These are phyloP conservation scores for Hydropotes inermis DNA, from an alignment of 2,113 vertebrate species.

Conservation along the genomic window DNA sequence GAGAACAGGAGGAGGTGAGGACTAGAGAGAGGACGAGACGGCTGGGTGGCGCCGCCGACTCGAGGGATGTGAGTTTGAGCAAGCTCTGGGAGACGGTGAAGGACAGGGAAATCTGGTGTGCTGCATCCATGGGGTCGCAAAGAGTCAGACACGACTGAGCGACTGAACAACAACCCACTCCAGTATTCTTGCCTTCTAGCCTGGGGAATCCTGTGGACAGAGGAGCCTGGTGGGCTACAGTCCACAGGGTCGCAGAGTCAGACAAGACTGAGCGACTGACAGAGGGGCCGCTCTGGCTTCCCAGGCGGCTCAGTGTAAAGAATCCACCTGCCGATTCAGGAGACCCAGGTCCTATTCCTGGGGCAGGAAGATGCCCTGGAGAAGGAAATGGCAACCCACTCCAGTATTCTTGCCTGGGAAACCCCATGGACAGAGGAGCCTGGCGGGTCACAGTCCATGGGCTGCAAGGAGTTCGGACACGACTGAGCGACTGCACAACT, in stretches of 20 bases:
- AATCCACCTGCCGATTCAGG: not conserved
- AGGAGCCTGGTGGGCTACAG: not conserved
- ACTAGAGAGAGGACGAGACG: not conserved
- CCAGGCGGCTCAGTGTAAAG: not conserved
- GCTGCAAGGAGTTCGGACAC: accelerated
- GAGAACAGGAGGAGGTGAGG: not conserved
- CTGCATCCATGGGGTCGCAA: not conserved
- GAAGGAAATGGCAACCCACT: not conserved
- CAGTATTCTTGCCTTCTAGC: not conserved
- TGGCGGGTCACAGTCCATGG: not conserved
- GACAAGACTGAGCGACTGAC: accelerated
- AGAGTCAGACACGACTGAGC: accelerated
- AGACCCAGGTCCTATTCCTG: accelerated
- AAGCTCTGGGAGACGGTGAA: not conserved
- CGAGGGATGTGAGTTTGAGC: not conserved
- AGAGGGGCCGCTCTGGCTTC: not conserved
- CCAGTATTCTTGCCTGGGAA: not conserved
- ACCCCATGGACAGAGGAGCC: not conserved
- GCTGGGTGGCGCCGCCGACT: not conserved
- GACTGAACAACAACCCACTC: not conserved
- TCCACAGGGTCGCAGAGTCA: not conserved
- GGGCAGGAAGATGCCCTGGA: not conserved
- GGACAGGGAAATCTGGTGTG: not conserved
- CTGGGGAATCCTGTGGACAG: not conserved
- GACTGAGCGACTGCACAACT: accelerated